A percentile compares a stretch with the other conserved stretches of the same genome.
These are phyloP conservation scores for Parnassius smintheus DNA, from an alignment of 2,888 invertebrate genomes.

Conservation along the genomic window DNA sequence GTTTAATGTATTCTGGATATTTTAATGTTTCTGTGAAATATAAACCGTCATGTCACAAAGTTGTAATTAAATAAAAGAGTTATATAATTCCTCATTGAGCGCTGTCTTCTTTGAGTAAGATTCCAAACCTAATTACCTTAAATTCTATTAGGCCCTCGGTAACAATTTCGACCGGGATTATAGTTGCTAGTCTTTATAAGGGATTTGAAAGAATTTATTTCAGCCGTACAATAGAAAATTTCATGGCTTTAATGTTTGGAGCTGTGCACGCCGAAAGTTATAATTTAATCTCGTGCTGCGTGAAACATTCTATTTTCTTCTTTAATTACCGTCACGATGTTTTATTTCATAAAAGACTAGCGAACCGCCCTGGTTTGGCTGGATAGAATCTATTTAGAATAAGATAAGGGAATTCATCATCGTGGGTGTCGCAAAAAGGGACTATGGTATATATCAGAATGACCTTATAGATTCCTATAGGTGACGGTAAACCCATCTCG, in stretches of 20 bases:
- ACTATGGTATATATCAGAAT: too few relatives aligned
- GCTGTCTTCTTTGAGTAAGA: slow-evolving; percentile 15
- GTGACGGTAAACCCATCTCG: too few relatives aligned
- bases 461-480: too few relatives aligned
- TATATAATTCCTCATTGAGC: slow-evolving; percentile 7
- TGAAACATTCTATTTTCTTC: background rate
- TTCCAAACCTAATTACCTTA: slow-evolving; percentile 24
- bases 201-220: slow-evolving; percentile 22
- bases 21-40: too few relatives aligned
- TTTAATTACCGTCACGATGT: slow-evolving; percentile 30
- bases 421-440: too few relatives aligned
- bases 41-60: background rate
- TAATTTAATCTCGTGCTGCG: slow-evolving; percentile 17
- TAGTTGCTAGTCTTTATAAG: slow-evolving; percentile 17
- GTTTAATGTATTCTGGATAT: too few relatives aligned
- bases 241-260: slow-evolving; percentile 18
- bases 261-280: slow-evolving; percentile 18
- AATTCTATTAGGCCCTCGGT: slow-evolving; percentile 21
- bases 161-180: slow-evolving; percentile 22
- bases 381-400: too few relatives aligned
- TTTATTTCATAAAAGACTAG: slow-evolving; percentile 20
- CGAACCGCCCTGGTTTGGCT: background rate
- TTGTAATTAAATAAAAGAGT: slow-evolving; percentile 11
- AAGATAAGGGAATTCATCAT: too few relatives aligned
- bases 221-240: slow-evolving; percentile 19